A percentile compares a stretch with the other conserved stretches of the same genome.
Conservation (phyloP, 2,113 vertebrate species). For the Polypterus senegalus region DNA sequence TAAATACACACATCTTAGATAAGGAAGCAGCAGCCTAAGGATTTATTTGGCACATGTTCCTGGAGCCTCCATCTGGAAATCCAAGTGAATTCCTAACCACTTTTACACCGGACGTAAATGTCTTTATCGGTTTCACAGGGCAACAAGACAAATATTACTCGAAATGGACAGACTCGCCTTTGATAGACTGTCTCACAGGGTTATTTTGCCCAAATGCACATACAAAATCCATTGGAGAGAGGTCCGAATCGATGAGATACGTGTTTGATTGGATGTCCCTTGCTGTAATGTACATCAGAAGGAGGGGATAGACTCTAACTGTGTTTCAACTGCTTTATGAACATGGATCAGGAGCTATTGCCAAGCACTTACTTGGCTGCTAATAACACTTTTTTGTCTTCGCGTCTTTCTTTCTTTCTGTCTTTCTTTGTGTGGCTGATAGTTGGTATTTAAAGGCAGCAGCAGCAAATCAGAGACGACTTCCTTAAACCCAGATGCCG, state of each 20-base stretch:
- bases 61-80: constrained; percentile 33
- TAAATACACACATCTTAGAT: constrained; percentile 4
- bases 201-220: constrained; percentile 49
- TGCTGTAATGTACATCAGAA: constrained; percentile 62
- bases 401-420: too few species aligned
- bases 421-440: constrained; percentile 38
- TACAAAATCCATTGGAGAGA: constrained; percentile 47
- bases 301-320: constrained; percentile 46
- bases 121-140: constrained; percentile 19
- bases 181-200: constrained; percentile 36
- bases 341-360: constrained; percentile 51
- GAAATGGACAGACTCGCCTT: constrained; percentile 38
- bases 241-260: constrained; percentile 76
- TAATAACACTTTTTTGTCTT: constrained; percentile 33
- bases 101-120: constrained; percentile 15
- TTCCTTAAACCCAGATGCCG: constrained; percentile 34
- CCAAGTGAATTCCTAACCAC: constrained; percentile 25
- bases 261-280: constrained; percentile 87
- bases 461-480: constrained; percentile 42
- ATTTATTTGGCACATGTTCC: constrained; percentile 16
- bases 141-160: constrained; percentile 19
- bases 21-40: constrained; percentile 24
- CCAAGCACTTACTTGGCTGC: constrained; percentile 57
- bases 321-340: constrained; percentile 49
- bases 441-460: constrained; percentile 54